Base-by-base conservation (phyloP, 2,113 vertebrate genomes). In the Fulmarus glacialis region DNA sequence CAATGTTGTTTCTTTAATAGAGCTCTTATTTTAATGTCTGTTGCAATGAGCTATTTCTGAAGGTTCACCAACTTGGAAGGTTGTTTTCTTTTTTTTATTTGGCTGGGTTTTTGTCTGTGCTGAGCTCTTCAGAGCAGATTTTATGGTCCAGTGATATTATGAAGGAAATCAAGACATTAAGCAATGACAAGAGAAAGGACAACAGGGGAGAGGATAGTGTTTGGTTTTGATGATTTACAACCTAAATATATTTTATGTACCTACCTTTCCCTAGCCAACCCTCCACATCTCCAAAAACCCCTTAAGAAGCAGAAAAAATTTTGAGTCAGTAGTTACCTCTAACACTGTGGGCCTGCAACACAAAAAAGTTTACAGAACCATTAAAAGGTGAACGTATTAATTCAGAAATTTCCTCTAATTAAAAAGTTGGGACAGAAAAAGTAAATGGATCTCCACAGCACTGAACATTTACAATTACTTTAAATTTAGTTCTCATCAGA, bases 71-170 rank as follows among this genome's bases (percentile, higher is more conserved):
- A 23, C 53, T 88, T 21, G 40, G 15, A 87, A 0, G 7, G 23
- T 53, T 68, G 22, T n/a, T 84, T 47, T 24, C 2, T 34, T 38
- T 66, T 36, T 79, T 83, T 66, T 40, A 36, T 90, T 95, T 83
- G 74, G 15, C 32, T 59, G 47, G 30, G 20, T 1, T 90, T 93
- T 95, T 53, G 40, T 86, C 45, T 90, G n/a, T 73, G 66, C 62
- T 47, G 45, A 78, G 38, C 67, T 94, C 90, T 95, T 94, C 79
- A 34, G 82, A 88, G 67, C 74, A 93, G 67, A 93, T 93, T 83
- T 93, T 58, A 96, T n/a, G 63, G 82, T 95, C 59, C 79, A 89
- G 18, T 67, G 29, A 71, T 59, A 80, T 23, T 81, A 87, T 34
- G 47, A 95, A 90, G 40, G 48, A 93, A 94, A 93, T 72, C 62